A percentile compares a stretch with the other conserved stretches of the same genome.
Conservation (phyloP, 2,113 vertebrate species). For the Empidonax traillii region DNA sequence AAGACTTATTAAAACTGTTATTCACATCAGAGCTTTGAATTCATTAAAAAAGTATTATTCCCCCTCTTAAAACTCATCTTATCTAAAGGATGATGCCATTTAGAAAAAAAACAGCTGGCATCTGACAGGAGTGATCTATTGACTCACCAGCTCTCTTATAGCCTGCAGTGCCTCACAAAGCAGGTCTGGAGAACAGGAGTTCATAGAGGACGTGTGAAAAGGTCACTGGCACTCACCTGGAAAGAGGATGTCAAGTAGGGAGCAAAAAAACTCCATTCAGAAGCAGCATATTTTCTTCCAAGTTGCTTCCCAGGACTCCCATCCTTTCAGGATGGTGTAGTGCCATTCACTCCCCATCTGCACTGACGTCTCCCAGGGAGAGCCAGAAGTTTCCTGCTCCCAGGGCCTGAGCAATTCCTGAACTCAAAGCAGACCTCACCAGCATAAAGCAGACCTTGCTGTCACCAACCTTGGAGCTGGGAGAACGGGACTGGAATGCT, state of each 20-base stretch:
- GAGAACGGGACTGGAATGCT: fast-evolving
- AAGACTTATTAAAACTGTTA: background rate
- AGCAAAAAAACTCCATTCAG: background rate
- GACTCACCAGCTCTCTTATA: fast-evolving
- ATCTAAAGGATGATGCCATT: background rate
- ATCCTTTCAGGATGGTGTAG: background rate
- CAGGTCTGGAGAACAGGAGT: background rate
- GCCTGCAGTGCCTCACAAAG: background rate
- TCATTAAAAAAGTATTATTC: background rate
- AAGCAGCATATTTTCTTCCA: background rate
- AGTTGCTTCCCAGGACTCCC: background rate
- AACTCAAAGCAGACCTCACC: background rate
- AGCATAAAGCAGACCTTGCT: background rate
- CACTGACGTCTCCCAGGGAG: background rate
- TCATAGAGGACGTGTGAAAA: background rate
- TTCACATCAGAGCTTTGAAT: background rate
- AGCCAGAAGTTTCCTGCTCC: background rate
- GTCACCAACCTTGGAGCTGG: background rate
- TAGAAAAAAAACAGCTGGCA: background rate
- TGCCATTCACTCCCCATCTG: background rate
- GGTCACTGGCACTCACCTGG: constrained; percentile 22
- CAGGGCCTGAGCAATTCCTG: background rate
- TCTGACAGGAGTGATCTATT: background rate
- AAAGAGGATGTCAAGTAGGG: background rate
- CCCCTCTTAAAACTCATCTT: background rate